Evolutionary conservation across 1,140 invertebrate genomes (phyloP).

Genomic region (Lepidurus arcticus): DNA sequence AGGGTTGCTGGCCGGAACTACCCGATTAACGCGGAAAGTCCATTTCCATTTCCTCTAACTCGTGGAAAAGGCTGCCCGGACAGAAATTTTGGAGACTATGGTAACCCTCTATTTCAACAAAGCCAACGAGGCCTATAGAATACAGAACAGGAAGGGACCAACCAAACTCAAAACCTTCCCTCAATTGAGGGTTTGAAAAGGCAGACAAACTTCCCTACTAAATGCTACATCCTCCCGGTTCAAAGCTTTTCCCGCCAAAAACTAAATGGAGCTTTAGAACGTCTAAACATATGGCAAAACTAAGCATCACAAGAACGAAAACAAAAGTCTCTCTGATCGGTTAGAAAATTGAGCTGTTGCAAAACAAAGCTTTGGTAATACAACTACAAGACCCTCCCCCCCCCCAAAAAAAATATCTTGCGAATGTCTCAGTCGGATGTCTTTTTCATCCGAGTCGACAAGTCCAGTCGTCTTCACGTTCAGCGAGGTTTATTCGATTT

Average conservation of each 20-base stretch:
- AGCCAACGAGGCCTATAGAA: neutral
- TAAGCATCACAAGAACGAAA: too few relatives aligned
- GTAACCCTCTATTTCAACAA: neutral
- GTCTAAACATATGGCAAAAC: too few relatives aligned
- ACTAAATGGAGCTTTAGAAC: too few relatives aligned
- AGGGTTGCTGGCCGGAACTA: neutral
- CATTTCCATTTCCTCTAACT: neutral
- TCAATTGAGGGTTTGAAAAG: neutral
- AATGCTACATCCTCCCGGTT: too few relatives aligned
- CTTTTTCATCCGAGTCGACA: too few relatives aligned
- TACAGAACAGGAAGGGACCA: conserved; percentile 14
- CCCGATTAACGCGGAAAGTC: conserved; percentile 12
- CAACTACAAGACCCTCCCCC: too few relatives aligned
- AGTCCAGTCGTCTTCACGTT: neutral
- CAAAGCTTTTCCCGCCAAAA: too few relatives aligned
- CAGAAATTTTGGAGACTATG: neutral
- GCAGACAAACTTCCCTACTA: neutral
- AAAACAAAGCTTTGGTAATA: too few relatives aligned
- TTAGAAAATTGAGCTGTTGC: too few relatives aligned
- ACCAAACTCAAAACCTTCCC: neutral
- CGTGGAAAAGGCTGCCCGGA: neutral
- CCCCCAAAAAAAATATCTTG: too few relatives aligned
- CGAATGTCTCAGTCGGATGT: too few relatives aligned
- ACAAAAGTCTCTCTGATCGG: too few relatives aligned
- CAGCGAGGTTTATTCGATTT: neutral